Evolutionary conservation across 2,797 vertebrate genomes (phyloP).

Genomic region (Sciurus vulgaris): DNA sequence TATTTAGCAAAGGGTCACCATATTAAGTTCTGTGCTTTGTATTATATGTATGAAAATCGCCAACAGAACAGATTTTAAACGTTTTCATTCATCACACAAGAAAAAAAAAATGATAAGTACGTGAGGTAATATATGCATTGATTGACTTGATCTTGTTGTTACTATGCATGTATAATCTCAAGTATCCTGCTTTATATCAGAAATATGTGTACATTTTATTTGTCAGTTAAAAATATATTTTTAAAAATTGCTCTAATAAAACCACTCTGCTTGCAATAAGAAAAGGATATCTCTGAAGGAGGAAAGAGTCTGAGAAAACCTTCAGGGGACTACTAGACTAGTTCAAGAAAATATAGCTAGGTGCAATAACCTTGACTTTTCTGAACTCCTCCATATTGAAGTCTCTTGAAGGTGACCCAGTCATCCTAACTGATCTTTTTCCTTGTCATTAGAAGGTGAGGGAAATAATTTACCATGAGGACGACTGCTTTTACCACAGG

Average conservation of each 20-base stretch:
- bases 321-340: background rate
- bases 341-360: background rate
- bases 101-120: background rate
- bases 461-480: conserved; percentile 2
- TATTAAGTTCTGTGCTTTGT: background rate
- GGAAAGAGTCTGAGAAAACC: background rate
- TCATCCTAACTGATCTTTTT: background rate
- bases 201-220: background rate
- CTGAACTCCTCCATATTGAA: background rate
- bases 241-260: background rate
- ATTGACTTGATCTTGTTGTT: no score
- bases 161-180: no score
- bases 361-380: background rate
- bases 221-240: background rate
- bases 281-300: background rate
- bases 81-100: no score
- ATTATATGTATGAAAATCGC: background rate
- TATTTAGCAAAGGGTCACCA: background rate
- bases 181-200: background rate
- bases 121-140: background rate
- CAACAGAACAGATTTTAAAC: background rate
- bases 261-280: background rate
- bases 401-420: conserved; percentile 28
- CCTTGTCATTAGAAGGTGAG: conserved; percentile 39
- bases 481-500: background rate